Percentiles rank a stretch among this genome's conserved stretches.
Conservation (phyloP, 1,140 invertebrate species). For the Zaprionus ornatus region DNA sequence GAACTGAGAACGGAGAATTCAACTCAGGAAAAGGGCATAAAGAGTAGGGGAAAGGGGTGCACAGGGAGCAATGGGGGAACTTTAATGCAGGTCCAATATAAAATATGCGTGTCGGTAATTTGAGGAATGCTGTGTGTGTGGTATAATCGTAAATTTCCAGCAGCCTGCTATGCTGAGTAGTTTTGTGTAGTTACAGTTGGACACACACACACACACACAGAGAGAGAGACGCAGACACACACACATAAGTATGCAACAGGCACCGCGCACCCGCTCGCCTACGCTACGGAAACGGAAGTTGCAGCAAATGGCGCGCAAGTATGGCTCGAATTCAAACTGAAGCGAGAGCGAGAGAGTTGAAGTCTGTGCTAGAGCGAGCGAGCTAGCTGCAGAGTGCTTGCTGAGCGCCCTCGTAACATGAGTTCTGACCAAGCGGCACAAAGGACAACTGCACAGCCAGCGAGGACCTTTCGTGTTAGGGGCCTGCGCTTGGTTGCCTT, state of each 20-base stretch:
- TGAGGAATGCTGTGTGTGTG: slow-evolving; percentile 75
- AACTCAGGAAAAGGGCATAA: neutral
- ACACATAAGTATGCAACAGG: slow-evolving; percentile 26
- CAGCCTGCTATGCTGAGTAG: slow-evolving; percentile 58
- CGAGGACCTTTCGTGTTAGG: slow-evolving; percentile 57
- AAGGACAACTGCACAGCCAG: slow-evolving; percentile 55
- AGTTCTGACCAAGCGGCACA: slow-evolving; percentile 58
- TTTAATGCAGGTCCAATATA: slow-evolving; percentile 74
- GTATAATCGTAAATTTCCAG: slow-evolving; percentile 70
- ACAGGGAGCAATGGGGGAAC: neutral
- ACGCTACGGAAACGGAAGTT: slow-evolving; percentile 71
- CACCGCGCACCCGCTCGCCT: slow-evolving; percentile 6
- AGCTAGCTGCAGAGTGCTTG: slow-evolving; percentile 7
- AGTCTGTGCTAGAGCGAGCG: slow-evolving; percentile 14
- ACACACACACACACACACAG: slow-evolving; percentile 10
- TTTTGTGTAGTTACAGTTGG: slow-evolving; percentile 23
- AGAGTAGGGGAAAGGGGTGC: neutral
- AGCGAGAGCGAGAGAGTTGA: neutral
- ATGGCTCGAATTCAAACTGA: slow-evolving; percentile 21
- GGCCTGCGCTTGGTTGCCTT: slow-evolving; percentile 28
- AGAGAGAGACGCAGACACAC: neutral
- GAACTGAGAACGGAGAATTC: slow-evolving; percentile 34
- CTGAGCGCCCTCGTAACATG: slow-evolving; percentile 65
- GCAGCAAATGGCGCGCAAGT: slow-evolving; percentile 74
- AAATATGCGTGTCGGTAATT: slow-evolving; percentile 80